phyloP scores from a whole-genome alignment of 2,113 vertebrate species.

The Xiphophorus hellerii region DNA sequence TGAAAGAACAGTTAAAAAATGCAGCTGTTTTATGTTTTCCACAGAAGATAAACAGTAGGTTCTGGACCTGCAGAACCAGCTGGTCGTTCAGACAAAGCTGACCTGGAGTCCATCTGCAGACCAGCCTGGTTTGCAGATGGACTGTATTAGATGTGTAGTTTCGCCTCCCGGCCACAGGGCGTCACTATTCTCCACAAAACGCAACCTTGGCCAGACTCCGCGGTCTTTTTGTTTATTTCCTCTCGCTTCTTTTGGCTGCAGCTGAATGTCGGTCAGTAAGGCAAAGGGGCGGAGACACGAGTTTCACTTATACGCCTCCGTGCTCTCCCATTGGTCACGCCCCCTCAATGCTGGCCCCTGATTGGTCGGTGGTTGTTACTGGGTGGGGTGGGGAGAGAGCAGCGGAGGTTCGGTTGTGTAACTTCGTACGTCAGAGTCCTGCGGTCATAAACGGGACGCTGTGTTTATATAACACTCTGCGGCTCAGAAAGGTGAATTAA shows the following conservation, averaged over 20 bases:
- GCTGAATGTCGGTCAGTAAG: slow-evolving; percentile 79
- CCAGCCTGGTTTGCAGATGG: too few species aligned
- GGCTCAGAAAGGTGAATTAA: neutral
- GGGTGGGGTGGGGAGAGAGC: slow-evolving; percentile 51
- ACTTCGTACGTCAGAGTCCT: slow-evolving; percentile 20
- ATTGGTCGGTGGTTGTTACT: slow-evolving; percentile 76
- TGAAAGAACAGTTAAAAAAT: too few species aligned
- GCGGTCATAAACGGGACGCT: neutral
- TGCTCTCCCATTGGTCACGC: slow-evolving; percentile 74
- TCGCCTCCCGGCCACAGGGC: neutral
- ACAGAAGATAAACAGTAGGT: too few species aligned
- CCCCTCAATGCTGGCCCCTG: slow-evolving; percentile 44
- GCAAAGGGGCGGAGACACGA: slow-evolving; percentile 58
- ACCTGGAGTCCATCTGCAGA: too few species aligned
- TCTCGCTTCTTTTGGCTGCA: slow-evolving; percentile 20
- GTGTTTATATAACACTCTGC: slow-evolving; percentile 17
- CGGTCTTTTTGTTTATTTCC: neutral
- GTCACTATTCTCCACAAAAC: slow-evolving; percentile 1
- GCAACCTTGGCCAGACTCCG: neutral
- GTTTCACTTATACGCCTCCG: slow-evolving; percentile 22
- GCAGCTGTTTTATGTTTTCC: too few species aligned
- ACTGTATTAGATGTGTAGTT: neutral
- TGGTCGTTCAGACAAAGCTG: too few species aligned
- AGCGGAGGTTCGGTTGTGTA: slow-evolving; percentile 41
- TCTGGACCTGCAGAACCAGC: too few species aligned